These are phyloP conservation scores for Eupsittula cactorum DNA, from an alignment of 2,113 vertebrate genomes.

Conservation along the genomic window DNA sequence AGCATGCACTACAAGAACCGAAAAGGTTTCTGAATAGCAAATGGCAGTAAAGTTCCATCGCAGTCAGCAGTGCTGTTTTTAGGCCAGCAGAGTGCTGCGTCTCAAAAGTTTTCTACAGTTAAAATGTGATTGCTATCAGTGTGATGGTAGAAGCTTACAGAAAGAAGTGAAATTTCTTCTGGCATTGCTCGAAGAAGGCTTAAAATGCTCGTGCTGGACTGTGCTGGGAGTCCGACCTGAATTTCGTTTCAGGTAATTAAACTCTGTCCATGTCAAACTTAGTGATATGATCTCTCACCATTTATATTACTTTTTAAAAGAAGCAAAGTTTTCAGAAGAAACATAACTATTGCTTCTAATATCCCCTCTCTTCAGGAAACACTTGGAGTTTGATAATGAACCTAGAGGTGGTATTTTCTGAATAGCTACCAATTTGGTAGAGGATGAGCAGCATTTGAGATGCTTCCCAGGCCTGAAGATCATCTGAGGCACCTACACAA, in stretches of 20 bases:
- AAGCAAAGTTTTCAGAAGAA: neutral
- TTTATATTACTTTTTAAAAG: neutral
- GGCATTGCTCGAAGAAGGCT: neutral
- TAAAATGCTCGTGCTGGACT: neutral
- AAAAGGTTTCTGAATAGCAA: slow-evolving; percentile 34
- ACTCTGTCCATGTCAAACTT: neutral
- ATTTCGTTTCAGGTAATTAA: neutral
- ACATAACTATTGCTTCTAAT: neutral
- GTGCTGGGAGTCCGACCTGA: neutral
- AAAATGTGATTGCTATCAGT: slow-evolving; percentile 30
- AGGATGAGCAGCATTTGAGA: neutral
- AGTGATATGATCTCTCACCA: neutral
- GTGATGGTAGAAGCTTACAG: neutral
- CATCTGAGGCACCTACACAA: neutral
- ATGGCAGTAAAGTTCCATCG: neutral
- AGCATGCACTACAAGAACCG: neutral
- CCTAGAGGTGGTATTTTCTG: neutral
- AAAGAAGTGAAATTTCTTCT: slow-evolving; percentile 17
- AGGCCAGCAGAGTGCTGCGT: slow-evolving; percentile 5
- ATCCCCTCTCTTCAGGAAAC: neutral
- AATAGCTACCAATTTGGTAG: neutral
- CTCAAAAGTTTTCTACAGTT: slow-evolving; percentile 6
- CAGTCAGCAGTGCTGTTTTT: slow-evolving; percentile 50
- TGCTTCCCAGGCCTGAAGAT: neutral
- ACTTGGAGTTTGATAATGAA: neutral